Conservation (phyloP, 2,888 invertebrate genomes). For the Drosophila prolongata region DNA sequence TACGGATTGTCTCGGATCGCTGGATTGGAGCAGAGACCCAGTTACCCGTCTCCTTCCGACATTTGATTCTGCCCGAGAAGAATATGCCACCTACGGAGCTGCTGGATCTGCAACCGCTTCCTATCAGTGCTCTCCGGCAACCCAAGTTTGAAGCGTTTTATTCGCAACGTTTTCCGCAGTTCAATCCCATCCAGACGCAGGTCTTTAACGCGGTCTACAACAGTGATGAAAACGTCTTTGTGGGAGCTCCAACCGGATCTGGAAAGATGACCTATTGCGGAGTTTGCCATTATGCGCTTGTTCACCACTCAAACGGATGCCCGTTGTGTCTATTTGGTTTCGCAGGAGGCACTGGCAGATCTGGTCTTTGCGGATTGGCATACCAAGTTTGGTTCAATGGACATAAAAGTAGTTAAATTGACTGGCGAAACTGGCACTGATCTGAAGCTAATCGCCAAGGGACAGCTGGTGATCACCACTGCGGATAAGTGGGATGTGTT, state of each 20-base stretch:
- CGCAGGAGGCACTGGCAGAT: slow-evolving; percentile 96
- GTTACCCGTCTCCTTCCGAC: slow-evolving; percentile 98
- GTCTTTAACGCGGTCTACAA: slow-evolving; percentile 99
- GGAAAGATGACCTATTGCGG: slow-evolving; percentile 97
- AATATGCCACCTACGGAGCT: slow-evolving; percentile 99
- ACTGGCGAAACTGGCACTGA: slow-evolving; percentile 99
- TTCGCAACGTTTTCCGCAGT: slow-evolving; percentile 93
- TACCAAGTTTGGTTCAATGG: slow-evolving; percentile 92
- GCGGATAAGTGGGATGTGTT: slow-evolving; percentile 99
- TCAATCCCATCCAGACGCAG: slow-evolving; percentile 99
- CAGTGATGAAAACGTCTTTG: slow-evolving; percentile 98
- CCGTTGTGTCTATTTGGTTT: slow-evolving; percentile 96
- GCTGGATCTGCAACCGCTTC: slow-evolving; percentile 97
- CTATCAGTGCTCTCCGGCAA: slow-evolving; percentile 96
- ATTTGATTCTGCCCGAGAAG: slow-evolving; percentile 98
- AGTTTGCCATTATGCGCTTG: slow-evolving; percentile 96
- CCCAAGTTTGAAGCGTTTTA: slow-evolving; percentile 94
- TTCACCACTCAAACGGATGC: slow-evolving; percentile 89
- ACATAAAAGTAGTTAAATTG: slow-evolving; percentile 93
- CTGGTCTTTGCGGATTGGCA: slow-evolving; percentile 96
- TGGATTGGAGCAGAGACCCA: slow-evolving; percentile 98
- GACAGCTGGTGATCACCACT: slow-evolving; percentile 97
- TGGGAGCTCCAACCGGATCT: slow-evolving; percentile 96
- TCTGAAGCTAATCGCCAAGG: slow-evolving; percentile 95
- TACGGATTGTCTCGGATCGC: slow-evolving; percentile 94